Base-by-base conservation (phyloP, 1,140 invertebrate species). In the Homarus americanus region DNA sequence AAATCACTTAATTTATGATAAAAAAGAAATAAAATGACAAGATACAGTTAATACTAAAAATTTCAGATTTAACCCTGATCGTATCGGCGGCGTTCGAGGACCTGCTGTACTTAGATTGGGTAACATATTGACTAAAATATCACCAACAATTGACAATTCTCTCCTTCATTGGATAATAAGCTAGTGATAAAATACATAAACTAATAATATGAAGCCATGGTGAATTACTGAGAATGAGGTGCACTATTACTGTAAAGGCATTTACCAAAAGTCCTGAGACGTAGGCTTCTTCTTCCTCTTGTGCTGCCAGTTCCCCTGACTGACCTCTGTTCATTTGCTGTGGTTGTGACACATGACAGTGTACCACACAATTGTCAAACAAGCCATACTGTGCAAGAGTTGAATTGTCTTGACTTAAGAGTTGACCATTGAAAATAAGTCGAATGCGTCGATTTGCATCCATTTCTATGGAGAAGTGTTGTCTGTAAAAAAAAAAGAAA, bases 381-480 rank as follows among this genome's bases (percentile, higher is more conserved):
- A 98, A 95, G 28, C 97, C 97, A 94, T 96, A 97, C 36, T 96
- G 96, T 90, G 96, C 95, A 66, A 98, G 94, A 12, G 97, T 98
- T 90, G 96, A 95, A 80, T 94, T 95, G 91, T 98, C 97, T 91
- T 96, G 96, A 88, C 96, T 95, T 32, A 98, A 94, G 72, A 98
- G 96, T 93, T 97, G 97, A 17, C 98, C 98, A 94, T 98, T 97
- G 94, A 97, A 98, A 78, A 98, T 97, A 75, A 98, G 95, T 32
- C 97, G 96, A 36, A 98, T 96, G 49, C 97, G 94, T 93, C 97
- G 97, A 93, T 97, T 96, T 24, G 96, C 95, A 5, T 96, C 95
- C 84, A 98, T 94, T 94, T 98, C 97, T 40, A 95, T 95, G 76
- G 96, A 95, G 95, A 98, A 98, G 94, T 98, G 96, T 86, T 96